Base-by-base conservation (phyloP, 1,140 invertebrate species). In the Aphis craccivora region DNA sequence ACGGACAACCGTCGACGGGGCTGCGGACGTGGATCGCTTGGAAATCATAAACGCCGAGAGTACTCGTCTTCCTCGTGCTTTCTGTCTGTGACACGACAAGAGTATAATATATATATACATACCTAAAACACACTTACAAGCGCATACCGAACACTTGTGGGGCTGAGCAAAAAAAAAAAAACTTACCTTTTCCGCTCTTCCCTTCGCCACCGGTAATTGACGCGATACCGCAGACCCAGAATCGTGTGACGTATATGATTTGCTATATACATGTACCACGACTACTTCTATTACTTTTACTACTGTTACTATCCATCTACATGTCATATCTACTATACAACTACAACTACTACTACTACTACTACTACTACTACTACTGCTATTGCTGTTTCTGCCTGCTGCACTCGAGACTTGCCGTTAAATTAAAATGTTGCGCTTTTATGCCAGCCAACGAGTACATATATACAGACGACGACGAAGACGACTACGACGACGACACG, bases 401-500 rank as follows among this genome's bases (percentile, higher is more conserved):
- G 60, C 60, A 84, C 43, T 87, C 43, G 84, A 87, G 84, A 87
- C 84, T 43, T 48, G 22, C n/a, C 35, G 20, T 89, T 89, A 53
- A 89, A 89, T 53, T 89, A 89, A 89, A 89, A 89, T 89, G 87
- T 53, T 37, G 51, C 48, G 22, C n/a, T 89, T 89, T 89, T 89
- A 89, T 25, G 37, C 48, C 45, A n/a, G n/a, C 37, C 40, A 20
- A 48, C 87, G n/a, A 40, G 9, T 23, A 84, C 40, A 40, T 45
- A n/a, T 35, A 35, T 1, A 40, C 1, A 40, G 7, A 45, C 20
- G 37, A 9, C 6, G 25, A 45, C 8, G 45, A 48, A 14, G 76
- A 43, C 6, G 35, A 22, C 67, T 1, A 25, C 60, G 30, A 14
- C 14, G 48, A 2, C 6, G 8, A 84, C 35, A 22, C 4, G 76